Evolutionary conservation across 2,797 vertebrate species (phyloP).

Genomic region (Spinus olivaceus): DNA sequence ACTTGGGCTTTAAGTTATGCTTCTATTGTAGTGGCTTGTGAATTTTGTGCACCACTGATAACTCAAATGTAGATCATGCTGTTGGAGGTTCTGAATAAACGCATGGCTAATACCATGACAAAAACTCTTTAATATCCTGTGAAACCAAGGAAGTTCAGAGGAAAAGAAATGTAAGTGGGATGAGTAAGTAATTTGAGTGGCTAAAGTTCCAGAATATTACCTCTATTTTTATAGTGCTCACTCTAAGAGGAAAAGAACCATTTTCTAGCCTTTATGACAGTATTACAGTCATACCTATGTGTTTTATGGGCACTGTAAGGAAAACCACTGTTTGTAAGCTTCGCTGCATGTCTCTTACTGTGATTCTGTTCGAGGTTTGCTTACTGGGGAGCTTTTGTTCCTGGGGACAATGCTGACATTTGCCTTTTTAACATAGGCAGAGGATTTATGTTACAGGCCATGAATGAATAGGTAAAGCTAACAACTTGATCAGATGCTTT

Average conservation of each 20-base stretch:
- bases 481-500: background rate
- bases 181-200: background rate
- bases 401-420: background rate
- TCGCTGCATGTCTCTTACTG: background rate
- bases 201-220: background rate
- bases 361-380: background rate
- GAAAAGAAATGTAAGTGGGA: background rate
- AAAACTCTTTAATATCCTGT: background rate
- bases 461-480: background rate
- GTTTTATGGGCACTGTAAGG: background rate
- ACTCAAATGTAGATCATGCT: background rate
- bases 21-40: background rate
- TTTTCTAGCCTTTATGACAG: background rate
- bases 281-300: background rate
- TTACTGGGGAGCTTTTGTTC: background rate
- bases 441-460: background rate
- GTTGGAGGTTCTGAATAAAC: background rate
- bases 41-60: background rate
- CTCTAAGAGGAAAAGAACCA: background rate
- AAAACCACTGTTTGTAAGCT: background rate
- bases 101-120: background rate
- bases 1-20: background rate
- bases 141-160: background rate
- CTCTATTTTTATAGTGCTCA: background rate
- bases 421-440: background rate